Percentiles rank a stretch among this genome's conserved stretches.
Conservation (phyloP, 2,888 invertebrate species). For the Sarcophaga subvicina region DNA sequence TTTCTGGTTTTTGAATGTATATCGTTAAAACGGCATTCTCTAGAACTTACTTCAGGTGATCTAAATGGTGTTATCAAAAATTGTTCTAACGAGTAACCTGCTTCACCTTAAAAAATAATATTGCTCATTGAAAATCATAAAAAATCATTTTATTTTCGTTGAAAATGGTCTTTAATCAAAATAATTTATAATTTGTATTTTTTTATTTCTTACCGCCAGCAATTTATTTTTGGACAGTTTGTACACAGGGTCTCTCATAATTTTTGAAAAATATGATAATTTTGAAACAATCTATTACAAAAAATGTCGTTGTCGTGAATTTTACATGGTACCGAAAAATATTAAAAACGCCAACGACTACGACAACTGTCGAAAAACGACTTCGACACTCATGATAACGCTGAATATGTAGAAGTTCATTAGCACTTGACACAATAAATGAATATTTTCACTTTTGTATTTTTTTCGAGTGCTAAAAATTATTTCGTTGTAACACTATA, state of each 20-base stretch:
- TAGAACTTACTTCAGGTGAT: no score
- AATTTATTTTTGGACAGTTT: background rate
- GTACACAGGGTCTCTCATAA: no score
- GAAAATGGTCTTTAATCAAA: conserved; percentile 2
- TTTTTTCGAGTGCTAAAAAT: no score
- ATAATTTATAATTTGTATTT: background rate
- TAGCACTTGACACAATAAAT: no score
- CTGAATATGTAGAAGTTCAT: no score
- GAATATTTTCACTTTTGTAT: no score
- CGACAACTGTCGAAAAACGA: background rate
- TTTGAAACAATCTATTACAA: background rate
- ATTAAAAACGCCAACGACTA: background rate
- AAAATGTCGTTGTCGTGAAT: background rate
- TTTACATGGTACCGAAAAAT: background rate
- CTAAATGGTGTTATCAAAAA: no score
- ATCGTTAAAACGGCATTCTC: no score
- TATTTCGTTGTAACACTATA: no score
- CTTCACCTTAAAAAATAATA: no score
- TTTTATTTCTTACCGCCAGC: background rate
- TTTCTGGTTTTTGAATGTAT: no score
- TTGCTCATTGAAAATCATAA: background rate
- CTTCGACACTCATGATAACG: background rate
- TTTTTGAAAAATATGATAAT: background rate
- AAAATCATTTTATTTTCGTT: background rate
- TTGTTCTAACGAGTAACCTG: no score